Conservation (phyloP, 2,113 vertebrate species). For the Atrichornis clamosus region DNA sequence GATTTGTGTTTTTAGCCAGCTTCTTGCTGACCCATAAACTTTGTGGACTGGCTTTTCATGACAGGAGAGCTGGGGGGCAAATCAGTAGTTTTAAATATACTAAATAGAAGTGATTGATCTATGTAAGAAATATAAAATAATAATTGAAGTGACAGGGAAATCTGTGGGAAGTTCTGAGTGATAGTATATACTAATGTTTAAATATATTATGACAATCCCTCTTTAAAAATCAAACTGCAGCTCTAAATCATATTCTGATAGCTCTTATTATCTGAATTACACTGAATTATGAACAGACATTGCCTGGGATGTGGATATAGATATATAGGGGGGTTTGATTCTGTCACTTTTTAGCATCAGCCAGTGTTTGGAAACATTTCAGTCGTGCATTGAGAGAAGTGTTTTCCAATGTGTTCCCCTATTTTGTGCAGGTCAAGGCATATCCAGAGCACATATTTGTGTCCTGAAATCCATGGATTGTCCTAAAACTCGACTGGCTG, state of each 20-base stretch:
- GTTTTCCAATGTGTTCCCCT: background rate
- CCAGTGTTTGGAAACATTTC: background rate
- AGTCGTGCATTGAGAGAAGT: background rate
- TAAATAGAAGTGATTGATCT: background rate
- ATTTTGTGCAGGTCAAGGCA: background rate
- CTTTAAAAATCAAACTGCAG: constrained; percentile 40
- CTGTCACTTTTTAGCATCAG: background rate
- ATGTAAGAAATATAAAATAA: constrained; percentile 2
- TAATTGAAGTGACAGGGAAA: constrained; percentile 20
- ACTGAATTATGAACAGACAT: background rate
- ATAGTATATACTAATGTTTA: constrained; percentile 10
- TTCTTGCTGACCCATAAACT: background rate
- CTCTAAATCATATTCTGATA: constrained; percentile 40
- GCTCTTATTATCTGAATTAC: background rate
- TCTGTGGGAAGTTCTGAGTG: constrained; percentile 18
- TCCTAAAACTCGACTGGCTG: background rate
- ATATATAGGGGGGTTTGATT: background rate
- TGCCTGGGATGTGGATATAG: background rate
- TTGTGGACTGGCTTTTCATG: background rate
- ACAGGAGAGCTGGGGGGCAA: background rate
- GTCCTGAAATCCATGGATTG: background rate
- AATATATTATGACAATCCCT: constrained; percentile 31
- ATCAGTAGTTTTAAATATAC: background rate
- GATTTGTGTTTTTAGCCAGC: background rate
- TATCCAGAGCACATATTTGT: background rate